These are phyloP conservation scores for Stomorhina lunata DNA, from an alignment of 2,888 invertebrate genomes.

Conservation along the genomic window DNA sequence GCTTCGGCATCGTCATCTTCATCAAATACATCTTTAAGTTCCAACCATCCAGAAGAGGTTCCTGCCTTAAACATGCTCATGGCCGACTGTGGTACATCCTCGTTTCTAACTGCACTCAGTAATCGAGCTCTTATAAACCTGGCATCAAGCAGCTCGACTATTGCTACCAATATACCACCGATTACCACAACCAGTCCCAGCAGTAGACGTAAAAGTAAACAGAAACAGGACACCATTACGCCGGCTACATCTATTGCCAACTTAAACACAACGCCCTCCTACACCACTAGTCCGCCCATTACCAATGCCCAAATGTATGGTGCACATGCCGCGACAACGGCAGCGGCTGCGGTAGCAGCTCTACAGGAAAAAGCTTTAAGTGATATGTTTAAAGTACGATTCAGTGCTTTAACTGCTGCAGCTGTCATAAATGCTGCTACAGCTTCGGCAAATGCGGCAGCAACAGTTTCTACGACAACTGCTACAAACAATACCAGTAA, in stretches of 20 bases:
- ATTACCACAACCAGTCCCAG: slow-evolving; percentile 46
- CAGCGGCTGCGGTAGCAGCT: slow-evolving; percentile 66
- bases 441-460: slow-evolving; percentile 46
- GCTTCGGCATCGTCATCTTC: slow-evolving; percentile 26
- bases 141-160: slow-evolving; percentile 41
- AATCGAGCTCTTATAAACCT: slow-evolving; percentile 46
- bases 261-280: slow-evolving; percentile 48
- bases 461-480: slow-evolving; percentile 14
- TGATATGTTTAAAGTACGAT: slow-evolving; percentile 73
- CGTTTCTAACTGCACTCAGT: slow-evolving; percentile 44
- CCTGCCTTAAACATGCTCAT: slow-evolving; percentile 50
- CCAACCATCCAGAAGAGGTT: slow-evolving; percentile 48
- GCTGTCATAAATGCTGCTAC: slow-evolving; percentile 60
- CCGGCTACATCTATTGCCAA: slow-evolving; percentile 3
- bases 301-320: slow-evolving; percentile 64
- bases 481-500: slow-evolving; percentile 7
- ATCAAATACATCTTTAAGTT: slow-evolving; percentile 27
- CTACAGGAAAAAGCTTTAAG: slow-evolving; percentile 71
- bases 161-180: slow-evolving; percentile 30
- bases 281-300: slow-evolving; percentile 65
- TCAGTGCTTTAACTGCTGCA: slow-evolving; percentile 70
- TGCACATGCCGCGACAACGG: slow-evolving; percentile 55
- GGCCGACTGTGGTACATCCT: slow-evolving; percentile 48
- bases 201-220: slow-evolving; percentile 58
- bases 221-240: slow-evolving; percentile 5